Base-by-base conservation (phyloP, 2,113 vertebrate species). In the Dipodomys spectabilis region DNA sequence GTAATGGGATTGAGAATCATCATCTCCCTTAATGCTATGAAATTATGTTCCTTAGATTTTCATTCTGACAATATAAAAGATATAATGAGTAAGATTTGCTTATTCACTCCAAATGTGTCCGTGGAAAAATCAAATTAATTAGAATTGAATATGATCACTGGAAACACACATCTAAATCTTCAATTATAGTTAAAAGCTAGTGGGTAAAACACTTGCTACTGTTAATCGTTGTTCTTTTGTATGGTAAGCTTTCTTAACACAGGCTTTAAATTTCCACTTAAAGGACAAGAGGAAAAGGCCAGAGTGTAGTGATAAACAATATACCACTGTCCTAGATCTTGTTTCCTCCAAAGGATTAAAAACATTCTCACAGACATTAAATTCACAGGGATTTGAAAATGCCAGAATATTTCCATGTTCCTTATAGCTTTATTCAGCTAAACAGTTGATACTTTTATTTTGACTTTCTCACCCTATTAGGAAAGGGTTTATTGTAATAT, bases 381-480 rank as follows among this genome's bases (percentile, higher is more conserved):
- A 85, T 77, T 39, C n/a, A 64, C n/a, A 35, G 20, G 11, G 80
- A 49, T 87, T 62, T 80, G 18, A 80, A 95, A 93, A 83, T 75
- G 16, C 0, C 16, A 7, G 35, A 49, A 91, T 86, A 15, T 86
- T 69, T 0, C 7, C 22, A 11, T 30, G n/a, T 0, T 90, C 80
- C 77, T 4, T 12, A n/a, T 68, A 30, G 65, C 68, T 88, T 94
- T 87, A 49, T n/a, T 57, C 16, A 67, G 32, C 12, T 75, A 0
- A 65, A 64, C 69, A n/a, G n/a, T 7, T 65, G 23, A 60, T 15
- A 68, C 30, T 30, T 78, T 27, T 12, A 19, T 20, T 57, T 90
- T 18, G 64, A 6, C 85, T 78, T 84, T 88, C 32, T 85, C 83
- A 73, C 7, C 4, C 6, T 73, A 30, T 6, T 62, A 90, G n/a